phyloP scores from a whole-genome alignment of 2,888 invertebrate genomes.

The Colostygia pectinataria region DNA sequence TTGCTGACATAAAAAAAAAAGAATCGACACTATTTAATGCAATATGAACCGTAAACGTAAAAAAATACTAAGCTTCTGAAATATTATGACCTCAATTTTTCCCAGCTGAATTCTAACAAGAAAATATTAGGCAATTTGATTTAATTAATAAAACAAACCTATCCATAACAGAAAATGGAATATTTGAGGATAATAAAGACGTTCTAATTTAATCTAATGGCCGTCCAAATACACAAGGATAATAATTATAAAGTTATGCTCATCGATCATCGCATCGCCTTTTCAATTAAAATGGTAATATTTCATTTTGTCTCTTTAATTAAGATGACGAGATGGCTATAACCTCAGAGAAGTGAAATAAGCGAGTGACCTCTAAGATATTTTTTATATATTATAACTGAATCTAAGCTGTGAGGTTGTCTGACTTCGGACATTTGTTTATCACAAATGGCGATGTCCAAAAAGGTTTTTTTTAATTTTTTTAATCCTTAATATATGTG shows the following conservation, averaged over 20 bases:
- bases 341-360: background rate
- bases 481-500: no score
- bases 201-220: constrained; percentile 17
- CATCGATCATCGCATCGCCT: constrained; percentile 53
- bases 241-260: constrained; percentile 29
- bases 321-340: constrained; percentile 47
- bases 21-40: no score
- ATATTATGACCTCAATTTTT: no score
- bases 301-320: constrained; percentile 62
- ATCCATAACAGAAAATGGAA: constrained; percentile 6
- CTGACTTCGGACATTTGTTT: no score
- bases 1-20: no score
- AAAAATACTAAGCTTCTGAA: no score
- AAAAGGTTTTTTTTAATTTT: no score
- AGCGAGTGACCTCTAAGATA: no score
- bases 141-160: background rate
- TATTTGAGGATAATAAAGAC: constrained; percentile 5
- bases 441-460: no score
- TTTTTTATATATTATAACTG: no score
- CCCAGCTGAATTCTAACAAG: background rate
- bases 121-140: background rate
- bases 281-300: constrained; percentile 62
- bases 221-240: constrained; percentile 24
- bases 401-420: no score
- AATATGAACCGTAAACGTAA: no score